These are phyloP conservation scores for Prenolepis imparis DNA, from an alignment of 2,888 invertebrate species.

Conservation along the genomic window DNA sequence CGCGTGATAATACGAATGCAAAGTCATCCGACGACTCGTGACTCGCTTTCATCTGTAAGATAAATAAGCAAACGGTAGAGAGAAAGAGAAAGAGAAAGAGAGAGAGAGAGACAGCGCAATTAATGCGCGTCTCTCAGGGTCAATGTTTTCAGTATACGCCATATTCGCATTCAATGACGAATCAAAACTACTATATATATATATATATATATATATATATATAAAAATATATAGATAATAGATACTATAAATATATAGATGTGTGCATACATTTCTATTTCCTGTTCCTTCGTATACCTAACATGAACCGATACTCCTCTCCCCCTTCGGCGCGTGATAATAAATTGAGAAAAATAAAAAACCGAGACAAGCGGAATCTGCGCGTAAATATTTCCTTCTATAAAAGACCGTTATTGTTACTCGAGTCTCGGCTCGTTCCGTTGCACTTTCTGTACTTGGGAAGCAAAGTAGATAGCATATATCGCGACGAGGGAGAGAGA, in stretches of 20 bases:
- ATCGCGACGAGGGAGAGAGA: neutral
- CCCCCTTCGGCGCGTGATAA: neutral
- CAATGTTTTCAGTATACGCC: constrained; percentile 73
- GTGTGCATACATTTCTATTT: too few species aligned
- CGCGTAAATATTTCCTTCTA: neutral
- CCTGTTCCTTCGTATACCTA: neutral
- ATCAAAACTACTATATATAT: neutral
- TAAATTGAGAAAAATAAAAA: neutral
- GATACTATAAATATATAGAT: too few species aligned
- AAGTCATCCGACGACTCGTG: neutral
- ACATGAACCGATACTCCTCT: neutral
- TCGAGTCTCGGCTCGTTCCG: neutral
- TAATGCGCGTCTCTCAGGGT: constrained; percentile 58
- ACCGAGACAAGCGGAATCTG: neutral
- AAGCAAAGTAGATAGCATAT: too few species aligned
- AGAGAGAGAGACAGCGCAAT: constrained; percentile 9
- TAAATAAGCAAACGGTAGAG: neutral
- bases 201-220: too few species aligned
- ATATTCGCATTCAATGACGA: constrained; percentile 18
- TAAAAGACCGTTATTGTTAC: too few species aligned
- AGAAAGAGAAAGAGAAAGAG: neutral
- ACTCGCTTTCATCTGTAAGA: neutral
- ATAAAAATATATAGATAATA: too few species aligned
- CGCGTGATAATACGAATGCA: neutral
- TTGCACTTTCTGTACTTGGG: too few species aligned